These are phyloP conservation scores for Phalacrocorax pelagicus DNA, from an alignment of 2,113 vertebrate genomes.

Conservation along the genomic window DNA sequence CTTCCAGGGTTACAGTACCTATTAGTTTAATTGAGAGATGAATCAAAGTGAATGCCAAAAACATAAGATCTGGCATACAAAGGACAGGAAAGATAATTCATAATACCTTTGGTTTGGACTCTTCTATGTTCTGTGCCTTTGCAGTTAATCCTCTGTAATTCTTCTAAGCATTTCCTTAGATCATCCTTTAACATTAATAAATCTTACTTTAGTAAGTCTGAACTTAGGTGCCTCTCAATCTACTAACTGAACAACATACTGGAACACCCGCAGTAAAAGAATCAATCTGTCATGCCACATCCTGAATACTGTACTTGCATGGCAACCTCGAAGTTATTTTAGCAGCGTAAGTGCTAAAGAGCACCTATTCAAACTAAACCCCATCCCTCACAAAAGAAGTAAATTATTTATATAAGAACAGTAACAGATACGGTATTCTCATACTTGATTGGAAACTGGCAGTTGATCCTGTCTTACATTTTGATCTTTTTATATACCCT, in stretches of 20 bases:
- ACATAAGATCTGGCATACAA: background rate
- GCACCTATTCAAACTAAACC: background rate
- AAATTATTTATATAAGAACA: background rate
- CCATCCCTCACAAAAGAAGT: background rate
- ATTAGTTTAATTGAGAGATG: background rate
- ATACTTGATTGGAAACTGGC: background rate
- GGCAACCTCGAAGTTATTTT: background rate
- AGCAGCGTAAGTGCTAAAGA: background rate
- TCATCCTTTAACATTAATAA: background rate
- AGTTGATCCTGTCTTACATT: background rate
- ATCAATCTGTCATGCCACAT: constrained; percentile 24
- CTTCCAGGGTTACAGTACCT: background rate
- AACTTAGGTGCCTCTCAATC: constrained; percentile 9
- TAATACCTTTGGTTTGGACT: background rate
- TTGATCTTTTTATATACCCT: background rate
- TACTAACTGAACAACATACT: background rate
- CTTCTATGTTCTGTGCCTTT: background rate
- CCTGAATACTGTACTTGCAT: background rate
- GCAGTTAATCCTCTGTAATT: background rate
- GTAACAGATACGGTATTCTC: background rate
- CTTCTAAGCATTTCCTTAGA: background rate
- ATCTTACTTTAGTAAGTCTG: constrained; percentile 2
- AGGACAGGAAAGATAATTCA: background rate
- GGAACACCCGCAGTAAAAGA: background rate
- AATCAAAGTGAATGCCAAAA: background rate